A percentile compares a stretch with the other conserved stretches of the same genome.
phyloP scores from a whole-genome alignment of 2,888 invertebrate genomes.

The Blomia tropicalis region DNA sequence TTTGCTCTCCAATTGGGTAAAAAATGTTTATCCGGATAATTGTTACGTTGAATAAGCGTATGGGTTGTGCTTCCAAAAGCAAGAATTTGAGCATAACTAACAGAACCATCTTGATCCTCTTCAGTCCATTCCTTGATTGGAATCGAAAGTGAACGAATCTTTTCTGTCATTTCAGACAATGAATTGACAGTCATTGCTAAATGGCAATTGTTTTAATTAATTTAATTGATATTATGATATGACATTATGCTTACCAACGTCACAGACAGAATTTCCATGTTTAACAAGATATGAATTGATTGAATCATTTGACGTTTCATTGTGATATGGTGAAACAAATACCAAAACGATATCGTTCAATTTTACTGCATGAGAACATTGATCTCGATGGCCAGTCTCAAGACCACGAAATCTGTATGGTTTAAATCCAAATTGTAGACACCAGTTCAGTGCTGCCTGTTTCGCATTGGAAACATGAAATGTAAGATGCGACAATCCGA shows the following conservation, averaged over 20 bases:
- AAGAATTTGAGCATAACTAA: slow-evolving; percentile 68
- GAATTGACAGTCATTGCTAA: slow-evolving; percentile 18
- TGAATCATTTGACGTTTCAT: slow-evolving; percentile 45
- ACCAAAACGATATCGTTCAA: slow-evolving; percentile 87
- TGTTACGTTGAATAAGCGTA: slow-evolving; percentile 70
- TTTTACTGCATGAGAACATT: slow-evolving; percentile 66
- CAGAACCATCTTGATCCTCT: slow-evolving; percentile 59
- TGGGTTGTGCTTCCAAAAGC: slow-evolving; percentile 97
- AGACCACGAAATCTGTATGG: slow-evolving; percentile 80
- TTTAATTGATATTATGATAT: neutral
- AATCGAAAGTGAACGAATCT: slow-evolving; percentile 59
- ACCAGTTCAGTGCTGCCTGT: slow-evolving; percentile 89
- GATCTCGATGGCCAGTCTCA: slow-evolving; percentile 74
- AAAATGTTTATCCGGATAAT: slow-evolving; percentile 58
- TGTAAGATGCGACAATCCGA: slow-evolving; percentile 23
- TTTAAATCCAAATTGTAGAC: slow-evolving; percentile 78
- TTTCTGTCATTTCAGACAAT: slow-evolving; percentile 33
- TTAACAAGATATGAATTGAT: slow-evolving; percentile 61
- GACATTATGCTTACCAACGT: slow-evolving; percentile 47
- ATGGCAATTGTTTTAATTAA: neutral
- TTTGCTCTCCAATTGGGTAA: slow-evolving; percentile 57
- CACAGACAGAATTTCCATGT: slow-evolving; percentile 94
- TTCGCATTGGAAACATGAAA: slow-evolving; percentile 75
- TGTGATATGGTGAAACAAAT: slow-evolving; percentile 54
- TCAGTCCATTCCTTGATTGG: slow-evolving; percentile 77